Evolutionary conservation across 2,113 vertebrate genomes (phyloP).

Genomic region (Oreochromis niloticus): DNA sequence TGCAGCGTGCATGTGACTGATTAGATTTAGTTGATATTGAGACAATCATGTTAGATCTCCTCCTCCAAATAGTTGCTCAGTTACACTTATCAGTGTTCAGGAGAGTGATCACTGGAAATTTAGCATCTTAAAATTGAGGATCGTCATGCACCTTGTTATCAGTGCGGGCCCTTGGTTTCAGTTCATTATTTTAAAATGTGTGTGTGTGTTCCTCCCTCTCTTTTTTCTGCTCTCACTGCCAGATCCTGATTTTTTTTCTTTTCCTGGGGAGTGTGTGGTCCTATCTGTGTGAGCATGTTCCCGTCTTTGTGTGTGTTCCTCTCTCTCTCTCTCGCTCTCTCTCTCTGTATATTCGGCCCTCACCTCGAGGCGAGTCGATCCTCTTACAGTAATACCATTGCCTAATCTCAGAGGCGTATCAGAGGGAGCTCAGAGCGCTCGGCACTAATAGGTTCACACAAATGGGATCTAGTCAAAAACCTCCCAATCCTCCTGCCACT

Average conservation of each 20-base stretch:
- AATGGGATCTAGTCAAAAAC: constrained; percentile 63
- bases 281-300: constrained; percentile 38
- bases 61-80: neutral
- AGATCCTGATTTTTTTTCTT: constrained; percentile 4
- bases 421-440: constrained; percentile 51
- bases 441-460: constrained; percentile 65
- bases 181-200: neutral
- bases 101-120: neutral
- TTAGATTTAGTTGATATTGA: neutral
- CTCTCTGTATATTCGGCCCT: constrained; percentile 13
- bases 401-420: constrained; percentile 70
- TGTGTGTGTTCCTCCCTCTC: neutral
- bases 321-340: neutral
- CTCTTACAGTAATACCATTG: constrained; percentile 69
- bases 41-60: neutral
- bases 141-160: neutral
- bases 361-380: constrained; percentile 63
- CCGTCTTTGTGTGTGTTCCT: constrained; percentile 39
- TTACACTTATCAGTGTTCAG: neutral
- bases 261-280: constrained; percentile 31
- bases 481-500: constrained; percentile 53
- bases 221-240: neutral
- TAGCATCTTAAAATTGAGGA: neutral
- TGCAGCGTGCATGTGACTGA: neutral
- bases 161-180: neutral